Percentiles rank a stretch among this genome's conserved stretches.
These are phyloP conservation scores for Drosophila insularis DNA, from an alignment of 1,140 invertebrate genomes.

Conservation along the genomic window DNA sequence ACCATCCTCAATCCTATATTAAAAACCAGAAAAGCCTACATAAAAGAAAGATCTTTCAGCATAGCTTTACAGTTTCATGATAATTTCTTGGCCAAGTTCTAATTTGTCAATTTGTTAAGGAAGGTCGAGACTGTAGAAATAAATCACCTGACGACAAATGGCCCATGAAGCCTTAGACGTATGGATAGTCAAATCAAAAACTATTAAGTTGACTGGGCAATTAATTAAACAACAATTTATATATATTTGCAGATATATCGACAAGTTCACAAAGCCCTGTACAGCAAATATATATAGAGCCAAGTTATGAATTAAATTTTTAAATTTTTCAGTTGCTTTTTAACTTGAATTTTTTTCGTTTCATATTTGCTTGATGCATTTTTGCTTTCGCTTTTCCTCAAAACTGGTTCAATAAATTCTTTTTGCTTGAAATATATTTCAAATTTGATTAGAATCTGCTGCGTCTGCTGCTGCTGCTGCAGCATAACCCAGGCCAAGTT, in stretches of 20 bases:
- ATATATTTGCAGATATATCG: not conserved
- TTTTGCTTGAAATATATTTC: constrained; percentile 13
- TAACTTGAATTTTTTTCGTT: not conserved
- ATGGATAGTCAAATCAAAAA: not conserved
- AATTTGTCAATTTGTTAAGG: not conserved
- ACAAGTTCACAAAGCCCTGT: not conserved
- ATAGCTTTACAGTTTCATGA: too few species aligned
- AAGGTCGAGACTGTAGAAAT: not conserved
- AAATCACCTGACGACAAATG: not conserved
- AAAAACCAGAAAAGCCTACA: too few species aligned
- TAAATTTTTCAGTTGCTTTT: not conserved
- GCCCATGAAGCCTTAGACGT: not conserved
- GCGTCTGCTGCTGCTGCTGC: too few species aligned
- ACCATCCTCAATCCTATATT: too few species aligned
- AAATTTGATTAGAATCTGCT: constrained; percentile 16
- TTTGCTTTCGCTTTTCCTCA: not conserved
- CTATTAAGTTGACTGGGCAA: not conserved
- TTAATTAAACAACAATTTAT: not conserved
- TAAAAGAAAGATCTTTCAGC: too few species aligned
- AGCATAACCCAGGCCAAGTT: constrained; percentile 4
- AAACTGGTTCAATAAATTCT: constrained; percentile 10
- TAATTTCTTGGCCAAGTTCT: not conserved
- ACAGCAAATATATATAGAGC: too few species aligned
- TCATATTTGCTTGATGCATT: not conserved
- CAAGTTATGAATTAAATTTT: not conserved